A percentile compares a stretch with the other conserved stretches of the same genome.
phyloP scores from a whole-genome alignment of 2,888 invertebrate genomes.

The Sisyra nigra region DNA sequence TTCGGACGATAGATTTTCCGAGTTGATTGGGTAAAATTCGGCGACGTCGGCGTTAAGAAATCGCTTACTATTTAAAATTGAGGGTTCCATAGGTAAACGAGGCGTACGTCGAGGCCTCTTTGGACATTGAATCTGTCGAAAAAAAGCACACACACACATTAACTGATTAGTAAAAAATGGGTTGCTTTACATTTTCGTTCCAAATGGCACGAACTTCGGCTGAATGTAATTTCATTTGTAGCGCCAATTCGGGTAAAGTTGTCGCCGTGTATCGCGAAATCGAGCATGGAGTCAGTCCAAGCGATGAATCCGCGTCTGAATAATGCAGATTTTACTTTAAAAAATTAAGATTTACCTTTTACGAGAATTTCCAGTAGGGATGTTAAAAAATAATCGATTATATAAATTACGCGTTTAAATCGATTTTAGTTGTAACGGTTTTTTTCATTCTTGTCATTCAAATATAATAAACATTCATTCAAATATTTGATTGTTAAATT shows the following conservation, averaged over 20 bases:
- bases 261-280: background rate
- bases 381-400: too few relatives aligned
- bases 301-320: background rate
- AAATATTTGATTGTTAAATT: too few relatives aligned
- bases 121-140: background rate
- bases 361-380: too few relatives aligned
- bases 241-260: background rate
- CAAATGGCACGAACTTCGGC: constrained; percentile 3
- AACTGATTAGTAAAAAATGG: too few relatives aligned
- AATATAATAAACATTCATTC: too few relatives aligned
- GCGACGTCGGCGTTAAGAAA: background rate
- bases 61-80: background rate
- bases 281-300: background rate
- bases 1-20: background rate
- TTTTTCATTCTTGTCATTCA: too few relatives aligned
- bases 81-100: background rate
- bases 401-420: too few relatives aligned
- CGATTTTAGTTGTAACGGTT: too few relatives aligned
- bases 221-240: constrained; percentile 3
- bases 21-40: background rate
- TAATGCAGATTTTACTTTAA: background rate
- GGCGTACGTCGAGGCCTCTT: background rate
- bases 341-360: background rate
- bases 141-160: too few relatives aligned
- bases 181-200: constrained; percentile 1